Evolutionary conservation across 2,113 vertebrate species (phyloP).

Genomic region (Acrocephalus arundinaceus): DNA sequence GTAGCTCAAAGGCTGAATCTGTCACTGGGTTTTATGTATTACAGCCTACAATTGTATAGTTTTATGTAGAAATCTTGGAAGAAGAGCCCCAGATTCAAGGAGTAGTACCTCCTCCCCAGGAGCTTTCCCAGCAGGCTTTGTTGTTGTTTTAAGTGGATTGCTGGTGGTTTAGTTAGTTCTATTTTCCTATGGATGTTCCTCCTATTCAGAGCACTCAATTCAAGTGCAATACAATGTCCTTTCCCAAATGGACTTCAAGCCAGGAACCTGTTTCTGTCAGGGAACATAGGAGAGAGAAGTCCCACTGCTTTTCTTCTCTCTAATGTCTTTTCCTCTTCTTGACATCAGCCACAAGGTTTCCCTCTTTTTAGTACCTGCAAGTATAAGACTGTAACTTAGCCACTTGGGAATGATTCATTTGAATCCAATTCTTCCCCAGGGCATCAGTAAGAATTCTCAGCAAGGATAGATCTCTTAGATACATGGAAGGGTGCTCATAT

Average conservation of each 20-base stretch:
- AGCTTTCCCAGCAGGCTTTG: background rate
- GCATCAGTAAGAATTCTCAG: background rate
- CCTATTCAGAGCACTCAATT: background rate
- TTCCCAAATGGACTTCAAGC: background rate
- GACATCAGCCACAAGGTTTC: background rate
- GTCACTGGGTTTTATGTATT: background rate
- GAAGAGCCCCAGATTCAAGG: background rate
- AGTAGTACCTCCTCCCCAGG: background rate
- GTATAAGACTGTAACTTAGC: background rate
- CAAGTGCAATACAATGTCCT: background rate
- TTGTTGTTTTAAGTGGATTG: background rate
- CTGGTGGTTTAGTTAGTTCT: background rate
- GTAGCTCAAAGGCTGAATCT: background rate
- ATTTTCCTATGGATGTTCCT: background rate
- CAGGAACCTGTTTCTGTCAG: background rate
- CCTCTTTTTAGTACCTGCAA: background rate
- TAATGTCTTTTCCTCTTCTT: background rate
- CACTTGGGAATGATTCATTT: background rate
- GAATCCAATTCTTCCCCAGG: background rate
- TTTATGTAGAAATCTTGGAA: background rate
- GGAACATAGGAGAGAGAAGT: background rate
- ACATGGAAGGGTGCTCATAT: background rate
- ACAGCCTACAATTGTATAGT: background rate
- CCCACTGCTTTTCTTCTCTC: background rate
- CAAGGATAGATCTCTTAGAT: background rate